Percentiles rank a stretch among this genome's conserved stretches.
Evolutionary conservation across 2,797 vertebrate genomes (phyloP).

Genomic region (Malacoraja senta): DNA sequence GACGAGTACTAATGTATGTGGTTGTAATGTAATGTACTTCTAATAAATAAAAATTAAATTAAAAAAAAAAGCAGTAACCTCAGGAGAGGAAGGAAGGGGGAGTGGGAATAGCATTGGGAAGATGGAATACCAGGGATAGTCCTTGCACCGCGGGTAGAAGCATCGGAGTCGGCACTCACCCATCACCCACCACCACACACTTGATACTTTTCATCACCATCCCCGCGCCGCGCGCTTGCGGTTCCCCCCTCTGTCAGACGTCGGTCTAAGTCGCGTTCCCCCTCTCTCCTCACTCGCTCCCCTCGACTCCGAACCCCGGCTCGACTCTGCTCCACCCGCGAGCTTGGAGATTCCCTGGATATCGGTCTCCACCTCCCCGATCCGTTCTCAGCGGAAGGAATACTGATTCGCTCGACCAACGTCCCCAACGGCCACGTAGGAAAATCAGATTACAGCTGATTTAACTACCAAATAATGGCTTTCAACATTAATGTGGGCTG

Average conservation of each 20-base stretch:
- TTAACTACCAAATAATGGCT: conserved; percentile 12
- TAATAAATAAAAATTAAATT: too few relatives aligned
- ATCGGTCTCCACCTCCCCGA: not conserved
- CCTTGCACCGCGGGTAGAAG: too few relatives aligned
- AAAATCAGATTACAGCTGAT: not conserved
- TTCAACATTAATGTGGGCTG: too few relatives aligned
- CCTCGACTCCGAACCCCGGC: not conserved
- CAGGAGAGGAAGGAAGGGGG: not conserved
- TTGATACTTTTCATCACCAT: conserved; percentile 11
- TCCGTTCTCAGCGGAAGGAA: not conserved
- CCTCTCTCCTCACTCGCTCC: not conserved
- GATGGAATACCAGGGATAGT: not conserved
- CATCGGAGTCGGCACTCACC: not conserved
- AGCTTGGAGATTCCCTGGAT: not conserved
- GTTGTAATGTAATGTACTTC: too few relatives aligned
- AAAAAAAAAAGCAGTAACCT: too few relatives aligned
- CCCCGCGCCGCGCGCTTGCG: too few relatives aligned
- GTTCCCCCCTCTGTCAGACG: not conserved
- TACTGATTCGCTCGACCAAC: not conserved
- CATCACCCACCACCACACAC: conserved; percentile 18
- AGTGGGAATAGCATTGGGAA: not conserved
- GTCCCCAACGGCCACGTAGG: not conserved
- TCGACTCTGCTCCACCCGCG: not conserved
- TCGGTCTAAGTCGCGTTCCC: too few relatives aligned
- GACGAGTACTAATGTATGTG: too few relatives aligned